Evolutionary conservation across 1,140 invertebrate species (phyloP), one percentile per base, ranked within the genome.

Genomic region (Drosophila bipectinata): DNA sequence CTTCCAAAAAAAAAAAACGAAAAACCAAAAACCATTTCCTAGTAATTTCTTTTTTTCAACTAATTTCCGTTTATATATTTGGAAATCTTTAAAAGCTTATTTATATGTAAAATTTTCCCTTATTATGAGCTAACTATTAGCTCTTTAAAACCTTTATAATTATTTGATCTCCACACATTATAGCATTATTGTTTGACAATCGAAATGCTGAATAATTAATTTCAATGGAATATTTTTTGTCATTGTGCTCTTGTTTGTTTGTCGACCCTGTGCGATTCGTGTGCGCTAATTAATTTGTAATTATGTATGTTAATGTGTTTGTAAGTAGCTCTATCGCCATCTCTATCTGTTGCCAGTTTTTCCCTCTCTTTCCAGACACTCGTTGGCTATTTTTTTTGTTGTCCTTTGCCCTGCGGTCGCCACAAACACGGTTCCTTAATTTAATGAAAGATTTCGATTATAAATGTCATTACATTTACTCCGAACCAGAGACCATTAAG

Each of bases 361-460:
- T 3, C 30, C 12, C 45, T 4, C 21, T 37, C 21, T 49, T 28
- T 24, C 14, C 5, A 5, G 5, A 5, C 26, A 28, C 21, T 21
- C 21, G 21, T 51, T 47, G 24, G 10, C 32, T 7, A n/a, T 18
- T 12, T 9, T 12, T 4, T n/a, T 10, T 37, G 18, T 26, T 45
- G 21, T 54, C 37, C 52, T 26, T 59, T 41, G 45, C 21, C 54
- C 61, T 18, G 37, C 48, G 48, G 62, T 69, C 49, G 54, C 79
- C 74, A 51, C 78, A 87, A 87, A 78, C 82, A 87, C 59, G 81
- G 77, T 87, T 82, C 82, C 21, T 85, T 85, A 85, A 85, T 85
- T 85, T 87, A 85, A 85, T 85, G 78, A 85, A 85, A 87, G 82
- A 85, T 85, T 85, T 87, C 82, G 82, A 85, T 85, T 78, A 78